Evolutionary conservation across 1,140 invertebrate genomes (phyloP).

Genomic region (Lordiphosa mommai): DNA sequence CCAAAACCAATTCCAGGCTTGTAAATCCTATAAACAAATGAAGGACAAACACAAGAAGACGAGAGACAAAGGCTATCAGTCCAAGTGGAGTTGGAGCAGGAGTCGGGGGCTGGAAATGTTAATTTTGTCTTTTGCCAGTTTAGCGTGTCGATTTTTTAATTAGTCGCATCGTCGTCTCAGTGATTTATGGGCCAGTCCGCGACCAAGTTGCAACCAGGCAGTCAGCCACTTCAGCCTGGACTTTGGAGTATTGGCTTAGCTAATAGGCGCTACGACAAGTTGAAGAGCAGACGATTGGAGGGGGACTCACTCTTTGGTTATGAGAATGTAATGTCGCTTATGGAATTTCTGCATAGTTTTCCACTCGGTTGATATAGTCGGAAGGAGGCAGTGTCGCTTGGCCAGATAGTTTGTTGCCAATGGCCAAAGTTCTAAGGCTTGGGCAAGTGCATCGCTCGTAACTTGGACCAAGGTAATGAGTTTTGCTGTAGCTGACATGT

Average conservation of each 20-base stretch:
- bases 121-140: slow-evolving; percentile 75
- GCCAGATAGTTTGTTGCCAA: slow-evolving; percentile 38
- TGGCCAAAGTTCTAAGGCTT: slow-evolving; percentile 31
- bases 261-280: slow-evolving; percentile 57
- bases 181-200: slow-evolving; percentile 62
- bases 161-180: slow-evolving; percentile 75
- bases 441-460: slow-evolving; percentile 29
- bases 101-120: slow-evolving; percentile 48
- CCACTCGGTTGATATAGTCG: slow-evolving; percentile 51
- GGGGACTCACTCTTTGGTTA: slow-evolving; percentile 35
- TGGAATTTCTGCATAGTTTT: slow-evolving; percentile 64
- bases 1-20: slow-evolving; percentile 24
- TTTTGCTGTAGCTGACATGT: slow-evolving; percentile 33
- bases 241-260: slow-evolving; percentile 73
- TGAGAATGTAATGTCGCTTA: slow-evolving; percentile 69
- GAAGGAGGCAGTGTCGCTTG: neutral
- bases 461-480: slow-evolving; percentile 42
- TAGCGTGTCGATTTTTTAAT: slow-evolving; percentile 78
- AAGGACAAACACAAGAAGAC: slow-evolving; percentile 33
- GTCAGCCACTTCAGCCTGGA: slow-evolving; percentile 22
- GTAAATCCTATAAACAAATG: slow-evolving; percentile 64
- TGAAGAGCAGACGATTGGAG: slow-evolving; percentile 3
- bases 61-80: slow-evolving; percentile 37
- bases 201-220: slow-evolving; percentile 10
- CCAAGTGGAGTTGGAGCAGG: slow-evolving; percentile 1